Percentiles rank a stretch among this genome's conserved stretches.
Evolutionary conservation across 2,113 vertebrate genomes (phyloP).

Genomic region (Phycodurus eques): DNA sequence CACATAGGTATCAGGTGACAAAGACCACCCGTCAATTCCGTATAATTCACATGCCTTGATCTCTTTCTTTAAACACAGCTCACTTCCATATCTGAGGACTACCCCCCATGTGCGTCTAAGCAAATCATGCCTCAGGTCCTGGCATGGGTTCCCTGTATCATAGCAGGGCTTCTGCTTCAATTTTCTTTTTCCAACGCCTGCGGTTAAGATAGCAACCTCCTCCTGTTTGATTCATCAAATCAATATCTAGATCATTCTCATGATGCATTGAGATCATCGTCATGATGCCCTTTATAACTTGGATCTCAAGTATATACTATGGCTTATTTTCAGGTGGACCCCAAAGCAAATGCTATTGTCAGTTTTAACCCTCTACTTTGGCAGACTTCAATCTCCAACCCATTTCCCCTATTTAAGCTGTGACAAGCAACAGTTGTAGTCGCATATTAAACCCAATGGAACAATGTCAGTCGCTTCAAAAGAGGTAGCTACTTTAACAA

Average conservation of each 20-base stretch:
- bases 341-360: constrained; percentile 24
- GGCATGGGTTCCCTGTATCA: not conserved
- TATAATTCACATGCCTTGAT: constrained; percentile 22
- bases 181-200: constrained; percentile 5
- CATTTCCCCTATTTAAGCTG: not conserved
- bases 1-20: constrained; percentile 40
- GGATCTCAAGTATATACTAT: not conserved
- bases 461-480: too few species aligned
- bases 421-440: too few species aligned
- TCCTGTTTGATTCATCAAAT: not conserved
- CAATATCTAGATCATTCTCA: too few species aligned
- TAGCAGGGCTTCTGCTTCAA: not conserved
- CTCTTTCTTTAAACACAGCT: constrained; percentile 25
- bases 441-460: too few species aligned
- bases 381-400: constrained; percentile 9
- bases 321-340: not conserved
- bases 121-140: not conserved
- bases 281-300: not conserved
- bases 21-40: constrained; percentile 52
- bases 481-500: too few species aligned
- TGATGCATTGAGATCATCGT: not conserved
- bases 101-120: not conserved
- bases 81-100: constrained; percentile 39
- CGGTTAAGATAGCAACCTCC: not conserved
- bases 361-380: constrained; percentile 18